Evolutionary conservation across 2,888 invertebrate genomes (phyloP).

Genomic region (Tyria jacobaeae): DNA sequence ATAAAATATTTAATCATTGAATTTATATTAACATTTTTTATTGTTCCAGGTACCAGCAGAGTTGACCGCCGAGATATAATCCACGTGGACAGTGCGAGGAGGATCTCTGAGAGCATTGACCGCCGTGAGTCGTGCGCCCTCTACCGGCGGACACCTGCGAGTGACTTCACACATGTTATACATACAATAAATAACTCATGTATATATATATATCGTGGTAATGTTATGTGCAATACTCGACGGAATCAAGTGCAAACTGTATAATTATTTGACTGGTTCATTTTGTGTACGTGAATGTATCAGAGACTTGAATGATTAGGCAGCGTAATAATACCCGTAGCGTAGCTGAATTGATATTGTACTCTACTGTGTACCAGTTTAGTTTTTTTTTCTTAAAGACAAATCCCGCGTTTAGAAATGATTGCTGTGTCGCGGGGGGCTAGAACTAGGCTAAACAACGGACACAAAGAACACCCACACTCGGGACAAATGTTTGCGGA

Average conservation of each 20-base stretch:
- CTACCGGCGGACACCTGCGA: constrained; percentile 42
- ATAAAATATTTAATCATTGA: too few relatives aligned
- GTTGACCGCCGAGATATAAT: constrained; percentile 69
- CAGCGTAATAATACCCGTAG: constrained; percentile 60
- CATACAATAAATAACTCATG: constrained; percentile 62
- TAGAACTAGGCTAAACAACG: too few relatives aligned
- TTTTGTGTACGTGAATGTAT: constrained; percentile 59
- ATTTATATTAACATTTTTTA: not conserved
- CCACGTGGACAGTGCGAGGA: constrained; percentile 58
- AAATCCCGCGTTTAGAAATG: too few relatives aligned
- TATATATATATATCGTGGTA: constrained; percentile 69
- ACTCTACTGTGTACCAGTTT: constrained; percentile 55
- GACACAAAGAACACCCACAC: too few relatives aligned
- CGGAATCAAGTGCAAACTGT: constrained; percentile 64
- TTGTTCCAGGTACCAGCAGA: constrained; percentile 64
- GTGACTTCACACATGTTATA: constrained; percentile 45
- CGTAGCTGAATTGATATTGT: constrained; percentile 52
- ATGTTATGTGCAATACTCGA: constrained; percentile 74
- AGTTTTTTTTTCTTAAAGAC: too few relatives aligned
- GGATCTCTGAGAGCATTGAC: constrained; percentile 41
- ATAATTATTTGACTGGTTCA: constrained; percentile 56
- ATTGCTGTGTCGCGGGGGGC: too few relatives aligned
- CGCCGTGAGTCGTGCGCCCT: constrained; percentile 30
- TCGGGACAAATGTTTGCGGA: too few relatives aligned
- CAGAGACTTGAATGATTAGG: constrained; percentile 54